Evolutionary conservation across 2,113 vertebrate species (phyloP).

Genomic region (Lota lota): DNA sequence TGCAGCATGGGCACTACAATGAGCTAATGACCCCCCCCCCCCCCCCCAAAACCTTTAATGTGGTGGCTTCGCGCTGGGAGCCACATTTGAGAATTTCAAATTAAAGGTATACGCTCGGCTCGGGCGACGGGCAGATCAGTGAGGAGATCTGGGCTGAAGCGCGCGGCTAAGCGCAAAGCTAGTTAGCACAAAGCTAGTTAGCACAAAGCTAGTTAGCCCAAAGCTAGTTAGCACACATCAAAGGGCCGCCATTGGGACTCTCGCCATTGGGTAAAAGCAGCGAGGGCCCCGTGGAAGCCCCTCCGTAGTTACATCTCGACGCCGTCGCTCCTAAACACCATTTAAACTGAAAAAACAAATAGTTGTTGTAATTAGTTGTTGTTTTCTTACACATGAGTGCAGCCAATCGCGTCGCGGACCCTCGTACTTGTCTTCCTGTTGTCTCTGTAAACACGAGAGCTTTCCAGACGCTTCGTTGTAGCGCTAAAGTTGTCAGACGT

Average conservation of each 20-base stretch:
- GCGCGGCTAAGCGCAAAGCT: too few relatives aligned
- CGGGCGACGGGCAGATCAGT: slow-evolving; percentile 31
- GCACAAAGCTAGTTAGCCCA: slow-evolving; percentile 31
- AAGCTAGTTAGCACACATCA: slow-evolving; percentile 75
- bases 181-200: slow-evolving; percentile 62
- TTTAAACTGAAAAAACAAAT: slow-evolving; percentile 66
- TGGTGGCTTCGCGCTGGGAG: slow-evolving; percentile 52
- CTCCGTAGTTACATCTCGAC: slow-evolving; percentile 44
- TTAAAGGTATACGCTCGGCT: slow-evolving; percentile 73
- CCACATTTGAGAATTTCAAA: slow-evolving; percentile 65
- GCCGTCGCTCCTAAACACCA: slow-evolving; percentile 64
- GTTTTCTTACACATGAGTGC: slow-evolving; percentile 49
- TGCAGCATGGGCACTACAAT: slow-evolving; percentile 46
- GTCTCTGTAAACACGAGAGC: slow-evolving; percentile 62
- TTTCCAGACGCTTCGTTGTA: slow-evolving; percentile 16
- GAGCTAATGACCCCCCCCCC: slow-evolving; percentile 58
- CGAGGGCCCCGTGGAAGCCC: slow-evolving; percentile 6
- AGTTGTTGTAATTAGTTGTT: too few relatives aligned
- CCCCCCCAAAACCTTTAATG: slow-evolving; percentile 47
- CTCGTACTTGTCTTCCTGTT: slow-evolving; percentile 58
- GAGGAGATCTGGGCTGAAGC: too few relatives aligned
- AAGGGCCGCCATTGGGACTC: slow-evolving; percentile 36
- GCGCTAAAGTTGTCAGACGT: slow-evolving; percentile 51
- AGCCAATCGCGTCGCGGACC: slow-evolving; percentile 65
- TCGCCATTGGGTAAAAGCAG: too few relatives aligned